These are phyloP conservation scores for Neosilurus hyrtlii DNA, from an alignment of 2,797 vertebrate genomes.

Conservation along the genomic window DNA sequence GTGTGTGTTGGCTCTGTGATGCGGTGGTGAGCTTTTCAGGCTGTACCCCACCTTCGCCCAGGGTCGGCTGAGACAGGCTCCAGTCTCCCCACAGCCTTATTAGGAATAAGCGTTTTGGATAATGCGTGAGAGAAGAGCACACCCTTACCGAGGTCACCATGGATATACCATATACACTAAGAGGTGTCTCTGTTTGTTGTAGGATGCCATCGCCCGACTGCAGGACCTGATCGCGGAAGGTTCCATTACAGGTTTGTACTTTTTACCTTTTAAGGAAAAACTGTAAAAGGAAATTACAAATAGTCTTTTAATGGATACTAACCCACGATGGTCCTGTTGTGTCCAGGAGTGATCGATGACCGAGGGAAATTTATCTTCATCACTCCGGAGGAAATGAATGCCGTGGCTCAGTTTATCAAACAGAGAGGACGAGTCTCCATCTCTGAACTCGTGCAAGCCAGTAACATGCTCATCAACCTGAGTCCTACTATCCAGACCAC, in stretches of 20 bases:
- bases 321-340: background rate
- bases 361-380: constrained; percentile 98
- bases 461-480: constrained; percentile 90
- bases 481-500: constrained; percentile 66
- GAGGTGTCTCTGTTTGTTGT: constrained; percentile 11
- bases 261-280: background rate
- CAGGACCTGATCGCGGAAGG: constrained; percentile 90
- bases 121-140: no score
- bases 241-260: constrained; percentile 81
- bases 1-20: no score
- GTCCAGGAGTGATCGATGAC: constrained; percentile 92
- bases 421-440: constrained; percentile 90
- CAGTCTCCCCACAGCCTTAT: no score
- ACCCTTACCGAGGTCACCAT: background rate
- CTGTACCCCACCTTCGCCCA: no score
- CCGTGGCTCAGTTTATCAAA: constrained; percentile 85
- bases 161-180: no score
- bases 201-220: constrained; percentile 89
- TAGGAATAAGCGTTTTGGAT: no score
- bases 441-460: constrained; percentile 86
- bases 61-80: no score
- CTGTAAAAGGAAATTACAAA: background rate
- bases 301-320: background rate
- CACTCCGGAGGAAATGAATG: constrained; percentile 85
- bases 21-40: no score